A percentile compares a stretch with the other conserved stretches of the same genome.
Conservation (phyloP, 2,888 invertebrate genomes). For the Uloborus plumipes region DNA sequence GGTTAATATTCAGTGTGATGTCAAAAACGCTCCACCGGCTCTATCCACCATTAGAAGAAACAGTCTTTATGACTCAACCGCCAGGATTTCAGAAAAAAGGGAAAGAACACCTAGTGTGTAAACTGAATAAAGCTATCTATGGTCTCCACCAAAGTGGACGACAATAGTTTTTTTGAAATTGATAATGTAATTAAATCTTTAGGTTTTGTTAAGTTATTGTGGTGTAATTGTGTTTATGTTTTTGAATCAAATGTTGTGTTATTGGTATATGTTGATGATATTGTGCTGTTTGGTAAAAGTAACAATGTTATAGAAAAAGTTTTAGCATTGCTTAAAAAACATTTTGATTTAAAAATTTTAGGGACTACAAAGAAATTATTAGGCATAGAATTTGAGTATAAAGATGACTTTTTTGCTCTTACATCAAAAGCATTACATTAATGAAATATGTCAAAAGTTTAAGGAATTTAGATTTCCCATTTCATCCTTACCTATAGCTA, state of each 20-base stretch:
- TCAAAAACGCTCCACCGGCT: too few species aligned
- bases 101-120: neutral
- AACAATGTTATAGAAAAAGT: neutral
- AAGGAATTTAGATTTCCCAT: neutral
- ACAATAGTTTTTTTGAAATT: constrained; percentile 5
- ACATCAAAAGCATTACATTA: neutral
- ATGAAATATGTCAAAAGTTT: constrained; percentile 7
- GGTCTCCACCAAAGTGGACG: too few species aligned
- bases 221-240: constrained; percentile 10
- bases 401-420: neutral
- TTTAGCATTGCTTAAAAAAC: neutral
- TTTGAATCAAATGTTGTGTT: too few species aligned
- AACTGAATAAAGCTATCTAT: constrained; percentile 7
- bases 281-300: too few species aligned
- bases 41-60: too few species aligned
- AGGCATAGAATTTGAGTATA: neutral
- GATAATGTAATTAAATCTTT: neutral
- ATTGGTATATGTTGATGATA: too few species aligned
- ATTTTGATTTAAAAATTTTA: constrained; percentile 13
- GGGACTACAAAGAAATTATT: constrained; percentile 7
- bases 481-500: constrained; percentile 2
- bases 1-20: too few species aligned
- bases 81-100: neutral
- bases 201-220: neutral
- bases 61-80: too few species aligned